Conservation (phyloP, 2,888 invertebrate species). For the Lucinisca nassula region DNA sequence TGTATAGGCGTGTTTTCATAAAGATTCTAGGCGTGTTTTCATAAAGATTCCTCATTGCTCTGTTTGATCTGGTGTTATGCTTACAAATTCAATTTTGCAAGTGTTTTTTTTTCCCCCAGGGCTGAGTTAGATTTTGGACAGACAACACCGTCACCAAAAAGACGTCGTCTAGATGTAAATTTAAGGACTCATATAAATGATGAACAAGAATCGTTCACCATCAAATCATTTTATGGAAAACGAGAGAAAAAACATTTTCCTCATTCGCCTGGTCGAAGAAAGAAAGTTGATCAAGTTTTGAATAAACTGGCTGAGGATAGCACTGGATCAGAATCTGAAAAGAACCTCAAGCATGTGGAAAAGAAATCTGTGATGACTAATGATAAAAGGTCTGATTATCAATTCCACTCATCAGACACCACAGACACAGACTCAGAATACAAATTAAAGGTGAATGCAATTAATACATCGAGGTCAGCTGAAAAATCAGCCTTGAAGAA, state of each 20-base stretch:
- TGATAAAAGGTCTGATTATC: conserved; percentile 30
- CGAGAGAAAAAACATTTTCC: conserved; percentile 70
- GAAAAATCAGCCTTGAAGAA: conserved; percentile 18
- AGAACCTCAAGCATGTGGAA: neutral
- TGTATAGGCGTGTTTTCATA: neutral
- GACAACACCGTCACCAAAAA: conserved; percentile 60
- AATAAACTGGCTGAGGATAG: conserved; percentile 63
- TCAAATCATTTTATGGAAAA: conserved; percentile 79
- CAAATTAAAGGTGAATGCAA: neutral
- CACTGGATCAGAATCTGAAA: conserved; percentile 53
- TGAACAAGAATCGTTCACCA: conserved; percentile 62
- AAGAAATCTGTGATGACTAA: neutral
- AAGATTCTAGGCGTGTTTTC: neutral
- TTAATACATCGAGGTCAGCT: neutral
- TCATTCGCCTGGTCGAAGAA: conserved; percentile 72
- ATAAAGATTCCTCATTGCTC: neutral
- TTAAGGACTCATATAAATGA: neutral
- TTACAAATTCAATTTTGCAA: neutral
- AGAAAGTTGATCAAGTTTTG: conserved; percentile 57
- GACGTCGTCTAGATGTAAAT: neutral
- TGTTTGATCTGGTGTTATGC: neutral
- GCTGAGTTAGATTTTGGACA: conserved; percentile 61
- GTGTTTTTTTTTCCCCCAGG: conserved; percentile 25
- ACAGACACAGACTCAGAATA: conserved; percentile 41
- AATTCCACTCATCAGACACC: conserved; percentile 63